A percentile compares a stretch with the other conserved stretches of the same genome.
Evolutionary conservation across 2,888 invertebrate genomes (phyloP).

Genomic region (Drosophila acutilabella): DNA sequence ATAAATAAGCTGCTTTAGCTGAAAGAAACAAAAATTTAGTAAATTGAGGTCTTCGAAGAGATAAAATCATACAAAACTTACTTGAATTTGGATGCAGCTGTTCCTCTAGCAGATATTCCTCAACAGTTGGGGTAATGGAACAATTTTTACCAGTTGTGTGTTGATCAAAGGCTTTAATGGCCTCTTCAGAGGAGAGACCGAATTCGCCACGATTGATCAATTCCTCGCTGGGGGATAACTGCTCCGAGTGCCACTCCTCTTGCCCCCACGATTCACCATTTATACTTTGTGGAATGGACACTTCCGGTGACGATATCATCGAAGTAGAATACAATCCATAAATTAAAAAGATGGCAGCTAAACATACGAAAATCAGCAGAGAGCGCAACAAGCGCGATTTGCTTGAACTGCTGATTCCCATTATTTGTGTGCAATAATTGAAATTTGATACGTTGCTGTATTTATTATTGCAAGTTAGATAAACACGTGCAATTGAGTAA

Average conservation of each 20-base stretch:
- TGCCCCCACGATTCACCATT: background rate
- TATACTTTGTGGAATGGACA: background rate
- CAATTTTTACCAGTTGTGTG: slow-evolving; percentile 1
- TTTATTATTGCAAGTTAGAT: background rate
- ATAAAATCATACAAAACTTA: background rate
- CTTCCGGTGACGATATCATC: slow-evolving; percentile 74
- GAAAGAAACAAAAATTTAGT: too few species aligned
- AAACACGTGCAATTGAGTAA: background rate
- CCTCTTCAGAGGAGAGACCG: slow-evolving; percentile 16
- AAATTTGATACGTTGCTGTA: too few species aligned
- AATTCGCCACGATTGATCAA: slow-evolving; percentile 55
- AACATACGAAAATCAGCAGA: slow-evolving; percentile 84
- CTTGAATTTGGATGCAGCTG: background rate
- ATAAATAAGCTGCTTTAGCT: too few species aligned
- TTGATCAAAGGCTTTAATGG: background rate
- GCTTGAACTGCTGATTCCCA: slow-evolving; percentile 73
- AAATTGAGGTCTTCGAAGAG: too few species aligned
- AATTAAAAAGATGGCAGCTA: slow-evolving; percentile 85
- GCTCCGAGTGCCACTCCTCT: background rate
- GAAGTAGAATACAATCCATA: slow-evolving; percentile 86
- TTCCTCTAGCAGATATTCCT: background rate
- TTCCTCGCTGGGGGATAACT: background rate
- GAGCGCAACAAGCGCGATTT: slow-evolving; percentile 85
- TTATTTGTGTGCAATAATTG: too few species aligned
- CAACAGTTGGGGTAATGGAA: too few species aligned